Conservation (phyloP, 2,888 invertebrate genomes). For the Leucophenga maculata region DNA sequence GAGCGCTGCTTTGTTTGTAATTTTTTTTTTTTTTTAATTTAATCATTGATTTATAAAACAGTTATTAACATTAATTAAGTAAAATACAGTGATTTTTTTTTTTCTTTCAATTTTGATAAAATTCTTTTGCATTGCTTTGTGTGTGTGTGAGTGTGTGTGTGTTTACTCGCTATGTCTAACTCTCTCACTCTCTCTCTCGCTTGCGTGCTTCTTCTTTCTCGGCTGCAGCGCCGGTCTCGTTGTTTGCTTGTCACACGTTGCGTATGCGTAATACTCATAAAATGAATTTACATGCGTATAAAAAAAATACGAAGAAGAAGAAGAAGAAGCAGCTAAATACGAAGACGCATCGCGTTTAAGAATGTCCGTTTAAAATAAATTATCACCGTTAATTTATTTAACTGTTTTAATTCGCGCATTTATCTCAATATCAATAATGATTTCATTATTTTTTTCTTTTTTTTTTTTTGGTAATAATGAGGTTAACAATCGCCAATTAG, state of each 20-base stretch:
- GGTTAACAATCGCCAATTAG: background rate
- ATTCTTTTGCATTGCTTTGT: constrained; percentile 5
- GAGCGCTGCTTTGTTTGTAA: background rate
- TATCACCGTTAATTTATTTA: constrained; percentile 24
- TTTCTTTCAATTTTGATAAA: background rate
- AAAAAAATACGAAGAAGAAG: constrained; percentile 1
- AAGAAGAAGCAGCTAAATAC: background rate
- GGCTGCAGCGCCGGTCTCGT: background rate
- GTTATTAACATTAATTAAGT: constrained; percentile 28
- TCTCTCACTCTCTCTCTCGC: background rate
- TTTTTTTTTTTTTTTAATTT: background rate
- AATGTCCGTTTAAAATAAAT: constrained; percentile 38
- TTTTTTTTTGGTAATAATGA: background rate
- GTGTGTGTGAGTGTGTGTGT: too few species aligned
- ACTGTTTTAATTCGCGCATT: constrained; percentile 6
- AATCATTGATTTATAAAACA: constrained; percentile 26
- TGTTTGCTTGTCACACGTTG: constrained; percentile 34
- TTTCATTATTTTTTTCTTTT: too few species aligned
- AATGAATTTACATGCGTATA: constrained; percentile 29
- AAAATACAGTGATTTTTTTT: background rate
- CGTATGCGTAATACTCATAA: constrained; percentile 47
- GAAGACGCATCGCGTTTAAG: background rate
- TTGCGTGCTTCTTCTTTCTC: background rate
- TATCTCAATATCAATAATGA: too few species aligned
- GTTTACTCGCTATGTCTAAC: background rate